Evolutionary conservation across 2,797 vertebrate genomes (phyloP), one percentile per base, ranked within the genome.

Genomic region (Tokudaia muenninki): DNA sequence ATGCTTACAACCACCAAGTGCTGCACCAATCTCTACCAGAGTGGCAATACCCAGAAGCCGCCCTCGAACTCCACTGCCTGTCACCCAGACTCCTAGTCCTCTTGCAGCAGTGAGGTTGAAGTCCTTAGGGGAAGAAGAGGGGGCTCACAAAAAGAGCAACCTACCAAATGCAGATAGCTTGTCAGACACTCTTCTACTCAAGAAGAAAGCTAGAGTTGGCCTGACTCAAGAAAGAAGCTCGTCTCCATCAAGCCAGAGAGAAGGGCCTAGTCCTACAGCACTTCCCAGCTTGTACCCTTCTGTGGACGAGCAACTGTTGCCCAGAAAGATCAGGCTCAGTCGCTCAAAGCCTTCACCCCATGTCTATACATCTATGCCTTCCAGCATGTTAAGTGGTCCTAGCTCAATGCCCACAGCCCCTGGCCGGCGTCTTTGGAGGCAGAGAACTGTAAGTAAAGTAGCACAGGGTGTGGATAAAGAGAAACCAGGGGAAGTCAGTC

Each of bases 291-390:
- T 80, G 80, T 96, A 94, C 52, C 90, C 95, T 47, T 41, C 92
- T 11, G 63, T 72, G 75, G 79, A 96, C 2, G 91, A 94, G 22
- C 97, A 65, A 11, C 96, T 97, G 0, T 21, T 97, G 72, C 97
- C 98, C 84, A 98, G 97, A 92, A 98, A 98, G 83, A 98, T 98
- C 92, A 96, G 97, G 88, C 92, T 98, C 26, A 98, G 98, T 55
- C 98, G 98, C 50, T 94, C 97, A 75, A 98, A 96, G 50, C 95
- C 91, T 0, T 83, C 87, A 50, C 91, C 96, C 13, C 61, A 90
- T 4, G 21, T 89, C 10, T 50, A 82, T 37, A 55, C 94, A 11
- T 24, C 92, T 4, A 91, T 94, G 63, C 65, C 97, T 80, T 70
- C 92, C 47, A 70, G 70, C 41, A 31, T 87, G 29, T 8, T 87